Base-by-base conservation (phyloP, 2,888 invertebrate species). In the Vanessa cardui region DNA sequence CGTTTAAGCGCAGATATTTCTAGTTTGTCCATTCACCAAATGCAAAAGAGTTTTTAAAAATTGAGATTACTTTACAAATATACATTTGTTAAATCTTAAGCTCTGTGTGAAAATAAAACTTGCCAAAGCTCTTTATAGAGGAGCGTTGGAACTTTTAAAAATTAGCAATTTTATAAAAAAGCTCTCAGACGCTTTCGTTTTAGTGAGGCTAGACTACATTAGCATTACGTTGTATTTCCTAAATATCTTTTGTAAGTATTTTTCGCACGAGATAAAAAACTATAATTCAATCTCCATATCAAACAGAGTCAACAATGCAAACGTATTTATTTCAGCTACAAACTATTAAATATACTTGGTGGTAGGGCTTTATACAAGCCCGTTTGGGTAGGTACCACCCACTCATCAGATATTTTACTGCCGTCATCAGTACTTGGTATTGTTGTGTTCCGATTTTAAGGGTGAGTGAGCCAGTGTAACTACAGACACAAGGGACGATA, bases 141-240 rank as follows among this genome's bases (percentile, higher is more conserved):
- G 26, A 52, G 52, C 52, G 26, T 31, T 52, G 26, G 31, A 52
- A 54, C 16, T 31, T 52, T 54, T 31, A 54, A 54, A 54, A 54
- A 54, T 54, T 54, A 54, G 52, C 31, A 54, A 54, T 54, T 31
- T 54, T 31, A 54, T 54, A 54, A 54, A 54, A 39, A 54, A 54
- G 52, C 52, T 31, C n/a, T 54, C 52, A 31, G 52, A 54, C 6
- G n/a, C 31, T 16, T 54, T 31, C 16, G n/a, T 54, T 54, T 54
- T 54, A 31, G 15, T 52, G 26, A 31, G 52, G 31, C 52, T 52
- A 16, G 52, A 54, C 31, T 54, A 16, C 26, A 54, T 26, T 26
- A 54, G 31, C 26, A 26, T 52, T 26, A 16, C 20, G 26, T 52
- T 52, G 52, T 52, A 52, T 52, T 52, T 52, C 52, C 52, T 26